Evolutionary conservation across 2,888 invertebrate genomes (phyloP), one percentile per base, ranked within the genome.

Genomic region (Campoletis raptor): DNA sequence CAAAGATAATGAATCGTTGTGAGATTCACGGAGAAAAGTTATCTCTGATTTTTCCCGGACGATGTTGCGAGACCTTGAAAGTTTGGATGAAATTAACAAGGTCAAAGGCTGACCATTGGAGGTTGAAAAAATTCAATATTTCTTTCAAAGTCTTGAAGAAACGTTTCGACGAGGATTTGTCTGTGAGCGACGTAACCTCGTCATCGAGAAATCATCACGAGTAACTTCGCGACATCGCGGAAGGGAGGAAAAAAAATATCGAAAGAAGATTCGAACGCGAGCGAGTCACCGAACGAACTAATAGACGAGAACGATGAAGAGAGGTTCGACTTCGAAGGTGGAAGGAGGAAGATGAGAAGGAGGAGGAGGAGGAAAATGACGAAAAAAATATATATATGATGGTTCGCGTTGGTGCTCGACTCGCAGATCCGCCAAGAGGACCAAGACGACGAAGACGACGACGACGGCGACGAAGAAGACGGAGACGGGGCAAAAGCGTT

Each of bases 211-310:
- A 77, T 81, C 87, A 83, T 87, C 87, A 74, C 77, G 81, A 78
- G 48, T 48, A 36, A 57, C 21, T 48, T 54, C n/a, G 48, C 80
- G 82, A 74, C 86, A 85, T 84, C 74, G 86, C 81, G 83, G 37
- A 30, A 24, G 61, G 61, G 18, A 54, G 81, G 85, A 85, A 87
- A 84, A 83, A 78, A 30, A 54, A 57, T 64, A 88, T 87, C 90
- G 84, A 88, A 81, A 8, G 54, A 81, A 84, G 81, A 78, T 74
- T 84, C 89, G 88, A 89, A 83, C 89, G 88, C 89, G 89, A 91
- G 87, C 88, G 85, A 88, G 84, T 83, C 88, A 85, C 83, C 77
- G 81, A 86, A 89, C 89, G 89, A 90, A 92, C 91, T 91, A 89
- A 91, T 90, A 87, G 88, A 89, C 87, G 89, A 91, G 85, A 87